These are phyloP conservation scores for Cotesia congregata DNA, from an alignment of 2,888 invertebrate genomes.

Conservation along the genomic window DNA sequence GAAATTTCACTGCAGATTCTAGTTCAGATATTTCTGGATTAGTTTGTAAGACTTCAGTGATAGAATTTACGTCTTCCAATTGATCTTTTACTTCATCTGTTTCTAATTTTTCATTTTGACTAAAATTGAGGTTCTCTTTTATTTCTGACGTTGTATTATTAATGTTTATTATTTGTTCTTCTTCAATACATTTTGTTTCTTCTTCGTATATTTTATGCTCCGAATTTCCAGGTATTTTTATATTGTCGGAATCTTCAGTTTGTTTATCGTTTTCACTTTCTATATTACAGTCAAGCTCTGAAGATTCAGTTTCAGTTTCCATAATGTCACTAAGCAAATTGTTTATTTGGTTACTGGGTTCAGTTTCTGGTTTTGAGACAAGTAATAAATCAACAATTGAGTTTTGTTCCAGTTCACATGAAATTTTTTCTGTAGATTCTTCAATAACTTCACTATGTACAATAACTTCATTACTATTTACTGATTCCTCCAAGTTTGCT, in stretches of 20 bases:
- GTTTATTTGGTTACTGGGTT: slow-evolving; percentile 7
- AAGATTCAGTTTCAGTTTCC: slow-evolving; percentile 27
- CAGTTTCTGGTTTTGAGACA: slow-evolving; percentile 3
- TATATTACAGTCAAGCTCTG: background rate
- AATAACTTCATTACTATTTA: background rate
- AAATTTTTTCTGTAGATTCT: background rate
- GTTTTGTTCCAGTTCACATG: background rate
- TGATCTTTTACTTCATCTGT: slow-evolving; percentile 43
- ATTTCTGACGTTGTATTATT: background rate
- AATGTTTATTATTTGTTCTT: background rate
- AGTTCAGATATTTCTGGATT: slow-evolving; percentile 63
- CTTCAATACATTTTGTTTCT: slow-evolving; percentile 3
- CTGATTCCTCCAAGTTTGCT: background rate
- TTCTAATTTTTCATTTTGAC: background rate
- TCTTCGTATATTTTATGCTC: background rate
- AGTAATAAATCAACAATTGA: background rate
- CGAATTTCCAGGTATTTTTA: background rate
- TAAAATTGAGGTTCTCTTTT: background rate
- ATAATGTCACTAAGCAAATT: slow-evolving; percentile 26
- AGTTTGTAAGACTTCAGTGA: slow-evolving; percentile 47
- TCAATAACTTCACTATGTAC: background rate
- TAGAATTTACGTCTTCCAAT: slow-evolving; percentile 45
- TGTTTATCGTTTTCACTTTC: background rate
- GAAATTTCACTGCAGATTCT: slow-evolving; percentile 66
- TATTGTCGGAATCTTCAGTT: background rate